Base-by-base conservation (phyloP, 2,888 invertebrate species). In the Papilio protenor region DNA sequence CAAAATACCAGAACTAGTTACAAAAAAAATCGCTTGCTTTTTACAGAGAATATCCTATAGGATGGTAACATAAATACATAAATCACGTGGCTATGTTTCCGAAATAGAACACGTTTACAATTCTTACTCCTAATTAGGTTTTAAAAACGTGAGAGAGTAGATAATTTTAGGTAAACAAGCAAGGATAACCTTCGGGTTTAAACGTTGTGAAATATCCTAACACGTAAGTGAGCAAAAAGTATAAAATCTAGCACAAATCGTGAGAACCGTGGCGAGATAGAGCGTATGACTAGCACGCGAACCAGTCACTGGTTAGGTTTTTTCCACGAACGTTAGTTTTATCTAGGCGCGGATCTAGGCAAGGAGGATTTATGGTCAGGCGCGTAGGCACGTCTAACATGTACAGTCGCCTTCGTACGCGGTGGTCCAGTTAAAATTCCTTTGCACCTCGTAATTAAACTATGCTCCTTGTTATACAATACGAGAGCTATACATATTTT, bases 321-420 rank as follows among this genome's bases (percentile, higher is more conserved):
- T 72, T 76, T 76, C 72, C 76, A 72, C 76, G 23, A 71, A 71
- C 33, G 33, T 61, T 33, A 33, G 70, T 27, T 18, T 72, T 76
- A 76, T 76, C 76, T 61, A 72, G 72, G 11, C 71, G n/a, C 40
- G 16, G 76, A 76, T 76, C 76, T 72, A 72, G 71, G 64, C 72
- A 61, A 14, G 33, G 12, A 52, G 61, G 71, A 76, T 76, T 59
- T 76, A 76, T 76, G n/a, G 71, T 11, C 57, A 23, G 23, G 21
- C 76, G 75, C 45, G 70, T 45, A 47, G 76, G 69, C 75, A 70
- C 69, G 75, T 55, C 76, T 57, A 76, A 71, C 76, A 61, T 61
- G 23, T 57, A 57, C 21, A 21, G 57, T 57, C 57, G 14, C 8
- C 21, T 14, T 21, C 8, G 10, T 57, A 5, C 57, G 57, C 21